These are phyloP conservation scores for Idris sp. DNA, from an alignment of 1,140 invertebrate species.

Conservation along the genomic window DNA sequence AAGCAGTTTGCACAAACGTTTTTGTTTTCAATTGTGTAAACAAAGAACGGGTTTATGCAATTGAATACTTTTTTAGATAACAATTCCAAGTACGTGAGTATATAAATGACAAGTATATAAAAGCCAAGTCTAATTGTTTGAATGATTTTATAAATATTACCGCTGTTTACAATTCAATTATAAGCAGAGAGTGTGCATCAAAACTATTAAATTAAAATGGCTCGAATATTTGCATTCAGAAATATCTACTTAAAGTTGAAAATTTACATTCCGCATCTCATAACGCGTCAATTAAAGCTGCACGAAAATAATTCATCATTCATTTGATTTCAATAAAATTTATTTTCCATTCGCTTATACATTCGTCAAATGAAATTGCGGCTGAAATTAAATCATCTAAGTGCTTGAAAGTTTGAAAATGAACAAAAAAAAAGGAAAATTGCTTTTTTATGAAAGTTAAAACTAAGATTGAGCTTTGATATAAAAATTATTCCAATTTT, in stretches of 20 bases:
- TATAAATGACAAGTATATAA: too few relatives aligned
- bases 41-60: conserved; percentile 7
- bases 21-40: conserved; percentile 17
- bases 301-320: conserved; percentile 44
- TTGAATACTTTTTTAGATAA: background rate
- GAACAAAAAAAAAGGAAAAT: too few relatives aligned
- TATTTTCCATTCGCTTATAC: conserved; percentile 25
- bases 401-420: conserved; percentile 22
- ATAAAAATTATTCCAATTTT: too few relatives aligned
- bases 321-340: conserved; percentile 29
- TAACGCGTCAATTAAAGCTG: conserved; percentile 34
- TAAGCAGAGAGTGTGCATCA: conserved; percentile 1
- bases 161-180: conserved; percentile 10
- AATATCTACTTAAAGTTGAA: conserved; percentile 25
- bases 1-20: background rate
- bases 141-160: conserved; percentile 13
- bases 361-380: conserved; percentile 34
- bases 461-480: too few relatives aligned
- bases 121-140: background rate
- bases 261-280: conserved; percentile 13
- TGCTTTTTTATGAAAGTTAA: too few relatives aligned
- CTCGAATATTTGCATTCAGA: conserved; percentile 5
- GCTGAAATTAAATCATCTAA: conserved; percentile 38
- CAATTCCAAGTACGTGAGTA: background rate
- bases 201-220: conserved; percentile 12